Evolutionary conservation across 2,113 vertebrate species (phyloP).

Genomic region (Rousettus leschenaultii): DNA sequence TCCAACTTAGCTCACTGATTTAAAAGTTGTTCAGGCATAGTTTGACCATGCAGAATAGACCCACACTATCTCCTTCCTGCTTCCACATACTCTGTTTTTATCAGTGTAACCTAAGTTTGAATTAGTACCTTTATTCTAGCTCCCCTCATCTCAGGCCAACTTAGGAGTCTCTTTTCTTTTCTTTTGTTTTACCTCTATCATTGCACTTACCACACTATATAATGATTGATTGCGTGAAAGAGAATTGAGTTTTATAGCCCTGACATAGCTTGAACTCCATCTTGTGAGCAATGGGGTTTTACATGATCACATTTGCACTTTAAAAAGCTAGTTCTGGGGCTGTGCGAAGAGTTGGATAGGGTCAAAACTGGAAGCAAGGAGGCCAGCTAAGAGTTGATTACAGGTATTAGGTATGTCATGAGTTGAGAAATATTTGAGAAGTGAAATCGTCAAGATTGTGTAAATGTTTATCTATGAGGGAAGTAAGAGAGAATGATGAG

Average conservation of each 20-base stretch:
- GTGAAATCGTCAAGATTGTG: neutral
- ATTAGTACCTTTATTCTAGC: neutral
- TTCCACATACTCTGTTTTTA: neutral
- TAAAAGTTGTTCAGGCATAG: neutral
- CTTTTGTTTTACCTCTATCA: neutral
- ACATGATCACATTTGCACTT: neutral
- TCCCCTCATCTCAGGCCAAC: neutral
- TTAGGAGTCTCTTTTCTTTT: neutral
- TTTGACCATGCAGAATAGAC: slow-evolving; percentile 2
- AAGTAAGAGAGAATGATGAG: neutral
- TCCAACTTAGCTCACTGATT: neutral
- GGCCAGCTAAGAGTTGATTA: neutral
- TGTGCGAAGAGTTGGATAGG: neutral
- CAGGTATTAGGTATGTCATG: neutral
- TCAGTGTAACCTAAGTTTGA: neutral
- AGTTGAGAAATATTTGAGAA: slow-evolving; percentile 36
- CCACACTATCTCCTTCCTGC: neutral
- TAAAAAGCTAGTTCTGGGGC: neutral
- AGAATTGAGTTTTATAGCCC: neutral
- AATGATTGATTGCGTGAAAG: neutral
- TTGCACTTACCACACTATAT: neutral
- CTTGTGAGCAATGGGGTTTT: neutral
- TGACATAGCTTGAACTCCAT: neutral
- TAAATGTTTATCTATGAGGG: neutral
- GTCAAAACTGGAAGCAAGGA: neutral